These are phyloP conservation scores for Chromobotia macracanthus DNA, from an alignment of 2,797 vertebrate genomes.

Conservation along the genomic window DNA sequence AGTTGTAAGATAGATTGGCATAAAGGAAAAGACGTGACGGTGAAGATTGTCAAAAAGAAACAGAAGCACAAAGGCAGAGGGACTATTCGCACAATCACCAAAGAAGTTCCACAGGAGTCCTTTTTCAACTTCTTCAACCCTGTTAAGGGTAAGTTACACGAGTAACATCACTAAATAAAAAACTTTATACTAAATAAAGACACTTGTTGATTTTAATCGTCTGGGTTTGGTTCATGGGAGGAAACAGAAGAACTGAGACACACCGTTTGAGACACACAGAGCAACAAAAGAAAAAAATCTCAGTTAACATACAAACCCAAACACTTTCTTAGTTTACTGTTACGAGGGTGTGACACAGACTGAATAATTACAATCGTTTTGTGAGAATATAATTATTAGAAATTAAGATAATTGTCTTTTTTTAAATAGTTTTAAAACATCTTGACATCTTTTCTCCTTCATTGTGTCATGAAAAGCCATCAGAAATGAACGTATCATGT, in stretches of 20 bases:
- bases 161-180: not conserved
- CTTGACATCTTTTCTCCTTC: too few relatives aligned
- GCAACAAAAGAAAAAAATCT: too few relatives aligned
- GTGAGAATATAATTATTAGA: too few relatives aligned
- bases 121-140: constrained; percentile 99
- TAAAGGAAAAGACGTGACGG: constrained; percentile 93
- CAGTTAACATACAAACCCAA: too few relatives aligned
- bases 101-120: constrained; percentile 93
- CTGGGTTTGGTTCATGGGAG: not conserved
- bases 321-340: too few relatives aligned
- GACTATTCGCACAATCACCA: constrained; percentile 92
- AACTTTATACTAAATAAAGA: too few relatives aligned
- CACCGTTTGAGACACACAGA: too few relatives aligned
- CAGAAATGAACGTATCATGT: too few relatives aligned
- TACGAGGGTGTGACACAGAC: too few relatives aligned
- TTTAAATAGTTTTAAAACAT: not conserved
- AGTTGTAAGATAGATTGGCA: constrained; percentile 97
- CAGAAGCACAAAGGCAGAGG: constrained; percentile 98
- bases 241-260: too few relatives aligned
- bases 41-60: constrained; percentile 96
- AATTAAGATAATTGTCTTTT: not conserved
- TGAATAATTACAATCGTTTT: too few relatives aligned
- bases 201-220: not conserved
- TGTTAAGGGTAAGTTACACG: constrained; percentile 82
- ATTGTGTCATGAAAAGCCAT: too few relatives aligned